phyloP scores from a whole-genome alignment of 2,113 vertebrate genomes.

The Myiagra hebetior region DNA sequence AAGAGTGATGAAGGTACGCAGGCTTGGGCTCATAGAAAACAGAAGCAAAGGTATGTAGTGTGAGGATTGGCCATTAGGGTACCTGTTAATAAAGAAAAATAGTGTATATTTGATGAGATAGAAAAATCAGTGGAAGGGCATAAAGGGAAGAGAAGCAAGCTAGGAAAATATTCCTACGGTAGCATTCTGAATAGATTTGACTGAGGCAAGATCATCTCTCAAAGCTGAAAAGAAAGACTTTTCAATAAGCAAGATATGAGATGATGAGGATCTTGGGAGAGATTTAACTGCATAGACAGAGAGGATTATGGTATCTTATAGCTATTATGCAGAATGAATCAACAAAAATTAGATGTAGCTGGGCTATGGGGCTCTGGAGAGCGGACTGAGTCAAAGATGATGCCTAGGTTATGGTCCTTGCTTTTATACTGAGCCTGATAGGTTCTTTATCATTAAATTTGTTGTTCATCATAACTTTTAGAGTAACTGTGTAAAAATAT shows the following conservation, averaged over 20 bases:
- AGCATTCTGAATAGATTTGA: background rate
- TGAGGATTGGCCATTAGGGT: background rate
- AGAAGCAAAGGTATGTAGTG: background rate
- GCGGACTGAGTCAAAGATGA: background rate
- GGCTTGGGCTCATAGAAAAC: background rate
- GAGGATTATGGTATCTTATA: background rate
- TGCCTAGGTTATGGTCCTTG: background rate
- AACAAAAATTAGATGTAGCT: constrained; percentile 11
- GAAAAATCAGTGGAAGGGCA: background rate
- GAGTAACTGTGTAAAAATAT: background rate
- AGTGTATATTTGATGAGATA: background rate
- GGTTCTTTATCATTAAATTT: background rate
- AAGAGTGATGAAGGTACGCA: background rate
- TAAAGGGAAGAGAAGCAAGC: background rate
- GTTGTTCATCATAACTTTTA: background rate
- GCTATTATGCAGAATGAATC: constrained; percentile 30
- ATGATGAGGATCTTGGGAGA: constrained; percentile 28
- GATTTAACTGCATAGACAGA: background rate
- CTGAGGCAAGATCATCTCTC: background rate
- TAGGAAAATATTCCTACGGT: background rate
- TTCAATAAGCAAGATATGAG: constrained; percentile 23
- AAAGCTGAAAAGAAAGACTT: constrained; percentile 3
- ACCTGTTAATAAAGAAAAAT: constrained; percentile 32
- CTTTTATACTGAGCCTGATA: background rate
- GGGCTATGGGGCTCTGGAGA: background rate